Evolutionary conservation across 2,888 invertebrate species (phyloP).

Genomic region (Stenodera caucasica): DNA sequence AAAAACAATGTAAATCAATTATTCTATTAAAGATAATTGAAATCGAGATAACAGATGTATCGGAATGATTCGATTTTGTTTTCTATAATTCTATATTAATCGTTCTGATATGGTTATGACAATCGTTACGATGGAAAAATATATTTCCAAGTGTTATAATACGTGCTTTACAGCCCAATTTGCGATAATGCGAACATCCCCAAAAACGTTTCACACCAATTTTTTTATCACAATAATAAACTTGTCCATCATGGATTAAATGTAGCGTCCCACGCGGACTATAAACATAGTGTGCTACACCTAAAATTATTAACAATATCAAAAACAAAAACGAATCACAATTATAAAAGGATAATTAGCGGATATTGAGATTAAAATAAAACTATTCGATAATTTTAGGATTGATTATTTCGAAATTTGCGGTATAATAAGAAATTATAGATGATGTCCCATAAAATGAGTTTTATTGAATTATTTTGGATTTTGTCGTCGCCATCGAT

Average conservation of each 20-base stretch:
- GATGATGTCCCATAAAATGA: too few species aligned
- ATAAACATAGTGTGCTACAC: constrained; percentile 24
- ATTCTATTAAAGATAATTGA: too few species aligned
- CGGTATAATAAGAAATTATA: too few species aligned
- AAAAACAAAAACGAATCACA: background rate
- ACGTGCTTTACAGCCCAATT: constrained; percentile 34
- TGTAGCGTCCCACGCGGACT: constrained; percentile 26
- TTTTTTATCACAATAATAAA: constrained; percentile 31
- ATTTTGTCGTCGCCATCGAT: constrained; percentile 44
- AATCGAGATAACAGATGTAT: too few species aligned
- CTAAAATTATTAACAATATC: constrained; percentile 19
- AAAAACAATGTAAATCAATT: background rate
- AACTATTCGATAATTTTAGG: constrained; percentile 37
- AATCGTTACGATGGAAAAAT: constrained; percentile 19
- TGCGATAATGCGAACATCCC: constrained; percentile 34
- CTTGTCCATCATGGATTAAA: constrained; percentile 27
- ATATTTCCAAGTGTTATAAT: constrained; percentile 26
- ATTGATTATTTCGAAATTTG: too few species aligned
- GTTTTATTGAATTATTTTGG: constrained; percentile 18
- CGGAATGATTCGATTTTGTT: too few species aligned
- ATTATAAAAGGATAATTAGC: too few species aligned
- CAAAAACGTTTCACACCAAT: constrained; percentile 32
- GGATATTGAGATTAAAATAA: too few species aligned
- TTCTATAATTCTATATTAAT: background rate
- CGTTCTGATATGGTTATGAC: constrained; percentile 26